Evolutionary conservation across 2,113 vertebrate genomes (phyloP).

Genomic region (Calonectris borealis): DNA sequence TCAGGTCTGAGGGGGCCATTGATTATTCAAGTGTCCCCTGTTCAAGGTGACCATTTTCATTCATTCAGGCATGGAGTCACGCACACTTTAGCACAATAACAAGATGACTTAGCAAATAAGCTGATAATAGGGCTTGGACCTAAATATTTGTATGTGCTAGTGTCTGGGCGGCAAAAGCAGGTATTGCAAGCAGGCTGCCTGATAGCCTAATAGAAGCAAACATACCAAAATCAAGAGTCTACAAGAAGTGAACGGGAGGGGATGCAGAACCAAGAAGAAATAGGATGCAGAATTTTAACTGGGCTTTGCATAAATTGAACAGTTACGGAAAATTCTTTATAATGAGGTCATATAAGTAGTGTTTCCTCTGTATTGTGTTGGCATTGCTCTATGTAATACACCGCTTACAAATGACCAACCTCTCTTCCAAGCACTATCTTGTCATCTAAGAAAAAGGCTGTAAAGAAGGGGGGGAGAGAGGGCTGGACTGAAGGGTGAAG

Average conservation of each 20-base stretch:
- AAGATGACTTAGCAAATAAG: not conserved
- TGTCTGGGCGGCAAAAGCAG: not conserved
- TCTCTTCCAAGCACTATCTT: not conserved
- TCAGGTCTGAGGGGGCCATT: not conserved
- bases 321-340: not conserved
- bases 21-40: not conserved
- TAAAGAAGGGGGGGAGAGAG: not conserved
- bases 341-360: not conserved
- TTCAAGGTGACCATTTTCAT: not conserved
- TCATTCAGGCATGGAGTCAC: not conserved
- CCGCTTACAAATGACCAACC: not conserved
- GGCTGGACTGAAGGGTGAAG: not conserved
- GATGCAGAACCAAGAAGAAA: not conserved
- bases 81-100: not conserved
- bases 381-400: not conserved
- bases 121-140: not conserved
- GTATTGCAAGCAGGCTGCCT: not conserved
- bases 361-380: not conserved
- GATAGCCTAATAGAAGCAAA: not conserved
- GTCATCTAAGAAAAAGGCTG: not conserved
- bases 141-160: not conserved
- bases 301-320: not conserved
- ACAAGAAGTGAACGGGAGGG: not conserved
- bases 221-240: not conserved
- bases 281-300: not conserved